Conservation (phyloP, 2,797 vertebrate species). For the Gallinago nigripennis region DNA sequence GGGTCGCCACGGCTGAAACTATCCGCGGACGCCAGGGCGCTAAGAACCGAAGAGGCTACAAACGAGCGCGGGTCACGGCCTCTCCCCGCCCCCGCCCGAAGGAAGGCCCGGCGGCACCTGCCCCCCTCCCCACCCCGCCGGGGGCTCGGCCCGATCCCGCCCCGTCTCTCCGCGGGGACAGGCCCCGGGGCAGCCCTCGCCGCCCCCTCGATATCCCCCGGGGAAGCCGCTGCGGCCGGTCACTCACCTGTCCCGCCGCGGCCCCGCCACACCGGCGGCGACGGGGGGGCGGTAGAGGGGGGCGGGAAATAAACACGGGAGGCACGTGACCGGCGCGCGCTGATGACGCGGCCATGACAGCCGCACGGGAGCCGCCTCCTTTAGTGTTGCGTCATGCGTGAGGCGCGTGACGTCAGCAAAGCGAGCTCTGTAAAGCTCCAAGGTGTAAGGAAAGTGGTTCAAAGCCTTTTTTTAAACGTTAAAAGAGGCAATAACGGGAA, state of each 20-base stretch:
- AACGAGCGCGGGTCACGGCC: too few relatives aligned
- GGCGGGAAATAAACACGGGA: not conserved
- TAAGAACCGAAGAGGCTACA: fast-evolving
- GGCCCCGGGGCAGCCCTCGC: not conserved
- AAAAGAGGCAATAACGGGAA: fast-evolving
- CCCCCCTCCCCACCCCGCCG: too few relatives aligned
- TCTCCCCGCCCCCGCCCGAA: not conserved
- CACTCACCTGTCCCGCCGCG: not conserved
- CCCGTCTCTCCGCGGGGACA: not conserved
- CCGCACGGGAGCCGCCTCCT: fast-evolving
- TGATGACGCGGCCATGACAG: not conserved
- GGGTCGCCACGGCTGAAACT: fast-evolving
- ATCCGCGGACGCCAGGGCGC: fast-evolving
- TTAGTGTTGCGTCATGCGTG: fast-evolving
- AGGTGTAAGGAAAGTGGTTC: fast-evolving
- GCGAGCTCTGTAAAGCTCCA: fast-evolving
- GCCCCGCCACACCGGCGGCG: not conserved
- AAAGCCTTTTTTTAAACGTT: not conserved
- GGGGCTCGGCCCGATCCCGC: not conserved
- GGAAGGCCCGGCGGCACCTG: too few relatives aligned
- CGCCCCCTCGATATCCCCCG: too few relatives aligned
- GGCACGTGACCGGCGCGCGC: not conserved
- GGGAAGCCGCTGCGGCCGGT: not conserved
- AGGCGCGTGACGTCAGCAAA: not conserved
- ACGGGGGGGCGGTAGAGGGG: too few relatives aligned